Conservation (phyloP, 2,113 vertebrate species). For the Mola mola region DNA sequence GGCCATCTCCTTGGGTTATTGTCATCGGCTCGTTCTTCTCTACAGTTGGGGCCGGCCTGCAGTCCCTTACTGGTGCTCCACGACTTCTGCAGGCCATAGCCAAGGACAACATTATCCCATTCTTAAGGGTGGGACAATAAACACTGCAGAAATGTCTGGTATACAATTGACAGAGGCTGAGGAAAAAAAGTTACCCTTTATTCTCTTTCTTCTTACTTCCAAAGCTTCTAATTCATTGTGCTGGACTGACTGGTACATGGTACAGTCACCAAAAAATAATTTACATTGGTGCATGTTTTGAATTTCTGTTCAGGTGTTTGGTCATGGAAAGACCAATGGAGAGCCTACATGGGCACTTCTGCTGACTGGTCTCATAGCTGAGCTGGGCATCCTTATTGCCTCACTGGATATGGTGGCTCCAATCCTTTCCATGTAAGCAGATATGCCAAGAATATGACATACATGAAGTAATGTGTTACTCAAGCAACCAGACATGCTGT, state of each 20-base stretch:
- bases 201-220: too few relatives aligned
- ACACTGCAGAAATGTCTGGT: neutral
- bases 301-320: constrained; percentile 86
- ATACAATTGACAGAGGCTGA: too few relatives aligned
- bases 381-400: constrained; percentile 97
- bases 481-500: neutral
- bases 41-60: constrained; percentile 93
- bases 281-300: constrained; percentile 52
- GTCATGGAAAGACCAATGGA: constrained; percentile 93
- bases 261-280: neutral
- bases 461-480: neutral
- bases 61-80: constrained; percentile 95
- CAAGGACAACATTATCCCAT: constrained; percentile 98
- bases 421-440: constrained; percentile 96
- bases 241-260: constrained; percentile 29
- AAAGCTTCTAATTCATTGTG: too few relatives aligned
- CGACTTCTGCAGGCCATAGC: constrained; percentile 95
- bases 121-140: constrained; percentile 85
- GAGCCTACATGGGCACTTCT: constrained; percentile 97
- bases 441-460: neutral
- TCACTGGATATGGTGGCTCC: constrained; percentile 98
- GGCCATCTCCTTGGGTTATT: constrained; percentile 98
- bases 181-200: too few relatives aligned
- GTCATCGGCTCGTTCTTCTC: constrained; percentile 98
- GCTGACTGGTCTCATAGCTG: constrained; percentile 93